Evolutionary conservation across 2,113 vertebrate species (phyloP).

Genomic region (Sialia sialis): DNA sequence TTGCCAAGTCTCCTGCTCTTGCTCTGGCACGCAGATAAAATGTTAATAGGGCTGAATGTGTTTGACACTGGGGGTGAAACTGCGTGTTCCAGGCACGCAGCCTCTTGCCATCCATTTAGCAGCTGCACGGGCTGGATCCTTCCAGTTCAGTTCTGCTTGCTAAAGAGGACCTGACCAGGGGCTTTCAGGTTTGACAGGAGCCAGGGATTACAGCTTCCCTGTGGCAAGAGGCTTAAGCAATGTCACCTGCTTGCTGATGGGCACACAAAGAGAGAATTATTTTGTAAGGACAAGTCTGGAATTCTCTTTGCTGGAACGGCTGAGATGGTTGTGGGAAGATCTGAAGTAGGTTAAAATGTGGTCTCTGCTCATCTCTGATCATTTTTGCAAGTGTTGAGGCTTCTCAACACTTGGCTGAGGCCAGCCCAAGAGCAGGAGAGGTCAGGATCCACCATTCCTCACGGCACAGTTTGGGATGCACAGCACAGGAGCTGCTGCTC

Average conservation of each 20-base stretch:
- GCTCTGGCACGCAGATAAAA: constrained; percentile 5
- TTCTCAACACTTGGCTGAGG: not conserved
- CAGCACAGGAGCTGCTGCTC: not conserved
- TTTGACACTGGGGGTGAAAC: constrained; percentile 12
- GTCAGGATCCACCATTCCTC: not conserved
- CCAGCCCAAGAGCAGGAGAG: not conserved
- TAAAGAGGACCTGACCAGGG: not conserved
- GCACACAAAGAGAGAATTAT: not conserved
- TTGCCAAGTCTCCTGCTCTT: constrained; percentile 33
- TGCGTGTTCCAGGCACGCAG: not conserved
- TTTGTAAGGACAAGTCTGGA: not conserved
- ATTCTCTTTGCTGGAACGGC: not conserved
- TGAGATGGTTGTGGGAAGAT: not conserved
- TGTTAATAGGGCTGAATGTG: constrained; percentile 12
- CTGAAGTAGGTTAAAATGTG: not conserved
- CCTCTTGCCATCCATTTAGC: not conserved
- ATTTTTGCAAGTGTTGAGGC: not conserved
- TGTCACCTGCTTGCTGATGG: not conserved
- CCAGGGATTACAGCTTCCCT: not conserved
- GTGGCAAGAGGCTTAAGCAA: not conserved
- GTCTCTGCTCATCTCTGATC: not conserved
- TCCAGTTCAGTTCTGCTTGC: not conserved
- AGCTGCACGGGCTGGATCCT: not conserved
- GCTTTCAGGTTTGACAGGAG: not conserved
- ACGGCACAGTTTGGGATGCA: not conserved